phyloP scores from a whole-genome alignment of 2,797 vertebrate genomes.

The Serranus cabrilla region DNA sequence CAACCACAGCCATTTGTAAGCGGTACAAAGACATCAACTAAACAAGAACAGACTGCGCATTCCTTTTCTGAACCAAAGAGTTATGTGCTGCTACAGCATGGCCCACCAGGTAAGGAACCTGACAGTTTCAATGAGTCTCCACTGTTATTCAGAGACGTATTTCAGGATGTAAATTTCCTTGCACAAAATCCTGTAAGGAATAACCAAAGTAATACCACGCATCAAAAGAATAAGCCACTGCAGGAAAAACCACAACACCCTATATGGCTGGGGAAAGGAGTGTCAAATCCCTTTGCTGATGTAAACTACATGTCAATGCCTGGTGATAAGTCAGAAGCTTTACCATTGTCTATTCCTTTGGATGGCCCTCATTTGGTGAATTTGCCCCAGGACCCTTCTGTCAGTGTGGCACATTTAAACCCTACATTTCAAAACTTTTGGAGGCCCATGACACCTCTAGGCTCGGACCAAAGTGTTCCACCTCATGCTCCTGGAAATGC shows the following conservation, averaged over 20 bases:
- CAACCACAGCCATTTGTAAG: not conserved
- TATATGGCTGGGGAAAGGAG: no score
- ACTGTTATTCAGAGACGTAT: not conserved
- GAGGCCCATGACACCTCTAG: conserved; percentile 13
- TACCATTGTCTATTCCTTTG: not conserved
- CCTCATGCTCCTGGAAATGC: conserved; percentile 11
- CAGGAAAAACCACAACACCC: not conserved
- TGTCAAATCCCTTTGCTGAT: no score
- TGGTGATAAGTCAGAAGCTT: no score
- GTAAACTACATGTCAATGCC: no score
- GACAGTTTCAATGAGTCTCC: not conserved
- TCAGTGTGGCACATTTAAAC: not conserved
- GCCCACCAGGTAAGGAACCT: conserved; percentile 54
- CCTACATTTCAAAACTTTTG: conserved; percentile 27
- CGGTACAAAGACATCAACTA: conserved; percentile 2
- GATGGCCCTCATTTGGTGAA: not conserved
- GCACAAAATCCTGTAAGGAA: not conserved
- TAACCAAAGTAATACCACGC: not conserved
- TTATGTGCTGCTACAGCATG: conserved; percentile 62
- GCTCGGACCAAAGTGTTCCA: conserved; percentile 10
- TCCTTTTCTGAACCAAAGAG: conserved; percentile 15
- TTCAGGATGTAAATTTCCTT: conserved; percentile 1
- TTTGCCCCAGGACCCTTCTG: not conserved
- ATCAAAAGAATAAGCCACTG: not conserved
- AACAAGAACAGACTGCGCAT: not conserved